Base-by-base conservation (phyloP, 2,797 vertebrate species). In the Sphaeramia orbicularis region DNA sequence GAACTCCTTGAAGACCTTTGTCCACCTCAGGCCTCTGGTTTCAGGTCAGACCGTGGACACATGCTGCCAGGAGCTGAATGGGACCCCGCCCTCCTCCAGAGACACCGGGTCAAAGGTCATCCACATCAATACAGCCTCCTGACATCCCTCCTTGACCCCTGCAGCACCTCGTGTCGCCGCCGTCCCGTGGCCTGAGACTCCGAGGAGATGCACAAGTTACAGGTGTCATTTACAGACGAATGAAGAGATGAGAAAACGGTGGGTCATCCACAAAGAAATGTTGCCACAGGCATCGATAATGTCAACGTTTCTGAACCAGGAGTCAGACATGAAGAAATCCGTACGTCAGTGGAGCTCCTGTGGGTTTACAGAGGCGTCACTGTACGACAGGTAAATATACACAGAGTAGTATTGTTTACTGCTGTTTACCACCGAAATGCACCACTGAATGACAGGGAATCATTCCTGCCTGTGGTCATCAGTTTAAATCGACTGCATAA, bases 61-160 rank as follows among this genome's bases (percentile, higher is more conserved):
- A 91, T 83, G 70, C 85, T 64, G 65, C 89, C 87, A 86, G 84
- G 84, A 86, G 89, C 79, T 87, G 89, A 91, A 93, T 91, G 83
- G 77, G 52, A 74, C 84, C 75, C 59, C 44, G 27, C 80, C 80
- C 74, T 91, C 81, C 87, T 89, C 68, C 36, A 52, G 81, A 91
- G 86, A 84, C 64, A 63, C 2, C 11, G 48, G 88, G 86, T 92
- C 85, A 90, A 71, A 76, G 91, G 84, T 64, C 49, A 43, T 65
- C 79, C 60, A 90, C 88, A 84, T 89, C 91, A 90, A 88, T 77
- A 87, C 76, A 18, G 30, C 70, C 85, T 74, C 40, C 70, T 71
- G 83, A 89, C 90, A 80, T 84, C 81, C 59, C 76, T 74, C 66
- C 75, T 78, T 89, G 86, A 86, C 87, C 86, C 78, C 72, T 71